A percentile compares a stretch with the other conserved stretches of the same genome.
These are phyloP conservation scores for Stictocephala bisonia DNA, from an alignment of 2,888 invertebrate species.

Conservation along the genomic window DNA sequence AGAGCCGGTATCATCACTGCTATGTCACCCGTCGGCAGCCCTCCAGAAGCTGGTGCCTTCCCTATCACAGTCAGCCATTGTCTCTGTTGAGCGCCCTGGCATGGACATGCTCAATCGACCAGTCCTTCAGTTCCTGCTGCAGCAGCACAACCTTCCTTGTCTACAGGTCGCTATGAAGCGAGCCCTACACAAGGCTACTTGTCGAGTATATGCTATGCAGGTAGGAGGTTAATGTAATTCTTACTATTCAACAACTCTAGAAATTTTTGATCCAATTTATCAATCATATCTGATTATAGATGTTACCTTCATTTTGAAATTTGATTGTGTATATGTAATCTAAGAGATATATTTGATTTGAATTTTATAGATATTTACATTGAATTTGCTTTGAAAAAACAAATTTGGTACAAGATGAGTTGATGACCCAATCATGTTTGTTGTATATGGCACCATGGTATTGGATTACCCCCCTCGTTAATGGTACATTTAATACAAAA, in stretches of 20 bases:
- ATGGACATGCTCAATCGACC: slow-evolving; percentile 79
- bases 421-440: too few relatives aligned
- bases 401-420: too few relatives aligned
- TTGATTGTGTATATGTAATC: slow-evolving; percentile 24
- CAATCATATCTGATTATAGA: neutral
- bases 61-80: slow-evolving; percentile 67
- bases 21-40: slow-evolving; percentile 91
- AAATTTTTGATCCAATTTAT: neutral
- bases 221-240: too few relatives aligned
- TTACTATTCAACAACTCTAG: too few relatives aligned
- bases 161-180: slow-evolving; percentile 89
- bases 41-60: slow-evolving; percentile 82
- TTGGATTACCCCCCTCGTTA: too few relatives aligned
- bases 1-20: slow-evolving; percentile 82
- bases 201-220: slow-evolving; percentile 88
- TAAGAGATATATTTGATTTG: too few relatives aligned
- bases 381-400: too few relatives aligned
- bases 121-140: slow-evolving; percentile 87
- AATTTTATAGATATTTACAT: too few relatives aligned
- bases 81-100: slow-evolving; percentile 60
- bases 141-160: slow-evolving; percentile 86
- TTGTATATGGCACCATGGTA: too few relatives aligned
- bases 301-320: neutral
- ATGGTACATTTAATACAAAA: too few relatives aligned
- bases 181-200: slow-evolving; percentile 75